Evolutionary conservation across 2,797 vertebrate genomes (phyloP), one percentile per base, ranked within the genome.

Genomic region (Lagodon rhomboides): DNA sequence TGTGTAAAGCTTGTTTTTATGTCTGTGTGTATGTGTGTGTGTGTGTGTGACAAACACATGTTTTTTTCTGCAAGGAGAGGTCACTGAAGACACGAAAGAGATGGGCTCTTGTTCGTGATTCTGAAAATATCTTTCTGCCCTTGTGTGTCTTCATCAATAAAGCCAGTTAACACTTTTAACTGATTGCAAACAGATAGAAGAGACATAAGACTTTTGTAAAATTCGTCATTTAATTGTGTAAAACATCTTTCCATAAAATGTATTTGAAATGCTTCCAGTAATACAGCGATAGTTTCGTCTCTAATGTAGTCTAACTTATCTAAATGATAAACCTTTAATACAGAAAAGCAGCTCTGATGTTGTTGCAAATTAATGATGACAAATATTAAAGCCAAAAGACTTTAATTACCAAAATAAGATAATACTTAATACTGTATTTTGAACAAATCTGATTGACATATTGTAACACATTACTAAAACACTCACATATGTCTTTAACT

Each of bases 1-100:
- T 93, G 89, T 91, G 86, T 84, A 89, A 88, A 91, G 83, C 92
- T 93, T 92, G 84, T 93, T 91, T 93, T 92, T 90, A 71, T 85
- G 65, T 69, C 17, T 81, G 55, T 80, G 82, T 79, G 72, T 83
- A 54, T 65, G 16, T 73, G 51, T 72, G 11, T 66, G 49, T 74
- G 27, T 69, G 58, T 68, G 46, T 81, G 79, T 78, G 68, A 93
- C 89, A 90, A 91, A 91, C 93, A 93, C 90, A 88, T 92, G 91
- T 82, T 91, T 91, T 38, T 38, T 86, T 90, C 87, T 88, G 68
- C 46, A 68, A 89, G 86, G 75, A 89, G 85, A 92, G 92, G 86
- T 92, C 91, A 92, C 44, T 66, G 54, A 75, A 86, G 81, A 89
- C 79, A 43, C 67, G 82, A 84, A 84, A 87, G 78, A 91, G 78